Conservation (phyloP, 2,113 vertebrate genomes). For the Elephantulus edwardii region DNA sequence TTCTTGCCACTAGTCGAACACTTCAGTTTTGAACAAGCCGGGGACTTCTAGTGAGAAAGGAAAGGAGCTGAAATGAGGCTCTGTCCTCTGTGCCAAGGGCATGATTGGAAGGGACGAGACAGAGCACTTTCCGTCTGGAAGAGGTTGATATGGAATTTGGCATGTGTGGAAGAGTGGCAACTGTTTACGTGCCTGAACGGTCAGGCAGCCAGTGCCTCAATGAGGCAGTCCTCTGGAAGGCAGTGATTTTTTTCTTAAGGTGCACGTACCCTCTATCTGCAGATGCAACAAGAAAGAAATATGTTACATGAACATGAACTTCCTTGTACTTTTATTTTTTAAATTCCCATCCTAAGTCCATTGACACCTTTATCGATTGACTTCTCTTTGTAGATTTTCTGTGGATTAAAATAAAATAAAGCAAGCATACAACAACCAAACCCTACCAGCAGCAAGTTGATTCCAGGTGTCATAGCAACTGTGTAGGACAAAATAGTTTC, state of each 20-base stretch:
- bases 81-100: background rate
- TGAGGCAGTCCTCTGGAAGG: background rate
- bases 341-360: too few relatives aligned
- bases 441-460: too few relatives aligned
- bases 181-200: too few relatives aligned
- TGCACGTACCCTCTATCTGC: background rate
- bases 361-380: background rate
- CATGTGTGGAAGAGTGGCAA: background rate
- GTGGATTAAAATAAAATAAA: background rate
- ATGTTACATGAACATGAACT: background rate
- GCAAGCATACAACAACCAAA: background rate
- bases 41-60: background rate
- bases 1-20: too few relatives aligned
- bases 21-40: too few relatives aligned
- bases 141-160: background rate
- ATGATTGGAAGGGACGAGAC: accelerated
- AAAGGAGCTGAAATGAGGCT: background rate
- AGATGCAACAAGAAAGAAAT: background rate
- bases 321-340: background rate
- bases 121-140: background rate
- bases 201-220: background rate
- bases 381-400: background rate
- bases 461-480: background rate
- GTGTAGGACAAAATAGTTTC: background rate
- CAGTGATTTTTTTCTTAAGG: too few relatives aligned